Conservation (phyloP, 1,140 invertebrate genomes). For the Panagrolaimus sp. region DNA sequence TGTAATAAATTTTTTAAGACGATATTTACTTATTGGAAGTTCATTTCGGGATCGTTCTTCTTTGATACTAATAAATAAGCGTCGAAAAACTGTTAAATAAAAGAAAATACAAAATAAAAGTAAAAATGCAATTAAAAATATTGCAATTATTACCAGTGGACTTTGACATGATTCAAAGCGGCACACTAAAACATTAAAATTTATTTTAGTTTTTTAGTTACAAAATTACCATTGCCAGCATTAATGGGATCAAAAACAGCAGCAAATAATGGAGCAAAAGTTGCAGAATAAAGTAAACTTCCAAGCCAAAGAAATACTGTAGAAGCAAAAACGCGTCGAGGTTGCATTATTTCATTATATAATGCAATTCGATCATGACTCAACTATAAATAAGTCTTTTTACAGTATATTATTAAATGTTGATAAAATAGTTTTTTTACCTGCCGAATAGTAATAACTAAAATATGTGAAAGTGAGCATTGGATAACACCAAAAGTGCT, state of each 20-base stretch:
- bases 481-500: slow-evolving; percentile 3
- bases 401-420: not conserved
- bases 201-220: not conserved
- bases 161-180: not conserved
- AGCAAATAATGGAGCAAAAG: not conserved
- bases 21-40: not conserved
- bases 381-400: not conserved
- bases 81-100: not conserved
- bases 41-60: slow-evolving; percentile 9
- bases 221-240: not conserved
- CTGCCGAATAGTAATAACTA: slow-evolving; percentile 6
- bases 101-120: not conserved
- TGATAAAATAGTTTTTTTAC: not conserved
- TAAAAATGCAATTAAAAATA: not conserved
- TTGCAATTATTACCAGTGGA: not conserved
- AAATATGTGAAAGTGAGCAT: not conserved
- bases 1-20: slow-evolving; percentile 1
- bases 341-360: slow-evolving; percentile 3
- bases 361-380: slow-evolving; percentile 11
- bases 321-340: not conserved
- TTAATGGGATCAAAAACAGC: not conserved
- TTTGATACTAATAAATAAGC: slow-evolving; percentile 1
- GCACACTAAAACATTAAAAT: not conserved
- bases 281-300: not conserved
- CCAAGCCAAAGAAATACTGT: not conserved